Evolutionary conservation across 2,113 vertebrate genomes (phyloP), one percentile per base, ranked within the genome.

Genomic region (Daphoenositta chrysoptera): DNA sequence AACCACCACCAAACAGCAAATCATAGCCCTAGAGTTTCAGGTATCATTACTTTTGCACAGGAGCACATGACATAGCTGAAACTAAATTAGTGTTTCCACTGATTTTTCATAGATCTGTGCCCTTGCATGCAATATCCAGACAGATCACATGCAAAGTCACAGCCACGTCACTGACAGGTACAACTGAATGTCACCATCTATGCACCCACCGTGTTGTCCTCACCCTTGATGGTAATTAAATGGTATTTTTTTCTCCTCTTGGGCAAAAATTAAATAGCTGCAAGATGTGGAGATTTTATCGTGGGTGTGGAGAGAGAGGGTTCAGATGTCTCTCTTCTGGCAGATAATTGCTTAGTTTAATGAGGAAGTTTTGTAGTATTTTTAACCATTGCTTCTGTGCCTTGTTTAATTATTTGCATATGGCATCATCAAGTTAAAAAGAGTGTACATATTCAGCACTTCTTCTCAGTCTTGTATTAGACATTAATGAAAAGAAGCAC

Each of bases 361-460:
- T 98, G 98, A 98, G 97, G 96, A 97, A 90, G 87, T 97, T 92
- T 93, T 95, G 93, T 95, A 93, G 97, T 95, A 91, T 95, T 96
- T 96, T 97, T 96, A 97, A 96, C 97, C 94, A 89, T 94, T 94
- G 96, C 94, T 96, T 93, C 83, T 94, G 54, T 97, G 92, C 88
- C 94, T 96, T 79, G 87, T 96, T 94, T 97, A 98, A 97, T 98
- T 97, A 98, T 98, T 98, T 98, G 97, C 98, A 97, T 98, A 97
- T 96, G 94, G 96, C 97, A 98, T 95, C 93, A 87, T 93, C 96
- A 97, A 94, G 93, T 91, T 97, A 94, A 96, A 96, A 96, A 92
- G 96, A 96, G 86, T 42, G 86, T 97, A 93, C 75, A 83, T 78
- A 58, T 90, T 93, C 87, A 70, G 96, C 28, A 56, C 73, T 95